phyloP scores from a whole-genome alignment of 30 jellyfish, hydroid and myxozoan species.

The Aurelia sp. region DNA sequence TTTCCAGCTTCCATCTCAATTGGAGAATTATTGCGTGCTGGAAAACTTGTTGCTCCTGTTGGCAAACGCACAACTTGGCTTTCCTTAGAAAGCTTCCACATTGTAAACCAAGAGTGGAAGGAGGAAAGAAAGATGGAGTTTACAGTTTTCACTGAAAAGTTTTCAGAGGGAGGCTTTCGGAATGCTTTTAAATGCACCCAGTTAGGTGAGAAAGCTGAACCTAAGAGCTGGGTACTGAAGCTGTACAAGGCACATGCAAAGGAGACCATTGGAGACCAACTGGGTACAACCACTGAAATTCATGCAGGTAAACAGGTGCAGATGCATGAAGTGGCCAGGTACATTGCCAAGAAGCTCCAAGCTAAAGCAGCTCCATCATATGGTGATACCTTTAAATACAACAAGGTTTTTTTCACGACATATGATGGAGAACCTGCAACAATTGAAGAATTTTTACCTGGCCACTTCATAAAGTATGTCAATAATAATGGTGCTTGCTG shows the following conservation, averaged over 20 bases:
- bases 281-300: not conserved
- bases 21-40: slow-evolving; percentile 37
- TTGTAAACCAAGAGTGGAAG: slow-evolving; percentile 8
- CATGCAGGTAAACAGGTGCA: slow-evolving; percentile 66
- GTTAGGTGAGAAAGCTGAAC: not conserved
- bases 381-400: slow-evolving; percentile 24
- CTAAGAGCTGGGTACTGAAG: slow-evolving; percentile 23
- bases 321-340: slow-evolving; percentile 56
- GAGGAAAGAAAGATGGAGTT: not conserved
- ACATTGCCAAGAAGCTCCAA: slow-evolving; percentile 13
- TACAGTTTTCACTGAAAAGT: too few species aligned
- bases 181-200: too few species aligned
- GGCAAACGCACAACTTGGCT: slow-evolving; percentile 11
- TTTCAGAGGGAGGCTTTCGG: too few species aligned
- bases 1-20: slow-evolving; percentile 17
- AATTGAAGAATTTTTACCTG: slow-evolving; percentile 36
- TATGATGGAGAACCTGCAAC: slow-evolving; percentile 11
- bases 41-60: slow-evolving; percentile 35
- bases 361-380: not conserved
- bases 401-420: slow-evolving; percentile 7
- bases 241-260: not conserved
- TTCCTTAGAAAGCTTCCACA: not conserved
- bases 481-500: slow-evolving; percentile 30
- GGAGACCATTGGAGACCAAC: slow-evolving; percentile 1
- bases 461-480: slow-evolving; percentile 16